Evolutionary conservation across 2,113 vertebrate species (phyloP).

Genomic region (Lepidiolamprologus cunningtoni): DNA sequence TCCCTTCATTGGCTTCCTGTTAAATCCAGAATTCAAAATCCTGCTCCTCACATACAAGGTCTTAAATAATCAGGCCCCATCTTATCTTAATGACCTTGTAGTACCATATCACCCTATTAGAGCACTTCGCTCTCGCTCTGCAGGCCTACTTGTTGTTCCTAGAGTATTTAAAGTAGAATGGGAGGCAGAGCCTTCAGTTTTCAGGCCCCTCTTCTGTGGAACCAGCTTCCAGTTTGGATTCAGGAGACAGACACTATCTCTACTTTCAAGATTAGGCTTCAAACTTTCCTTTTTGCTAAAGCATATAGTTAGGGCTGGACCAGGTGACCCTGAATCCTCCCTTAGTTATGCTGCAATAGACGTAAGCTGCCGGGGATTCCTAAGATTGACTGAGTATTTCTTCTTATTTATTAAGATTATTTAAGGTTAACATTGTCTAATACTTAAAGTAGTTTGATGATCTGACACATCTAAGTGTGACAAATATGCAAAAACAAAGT

Average conservation of each 20-base stretch:
- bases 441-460: not conserved
- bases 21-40: too few species aligned
- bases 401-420: not conserved
- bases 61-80: too few species aligned
- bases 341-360: not conserved
- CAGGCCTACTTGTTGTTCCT: not conserved
- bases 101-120: too few species aligned
- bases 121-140: accelerated
- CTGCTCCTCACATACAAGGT: too few species aligned
- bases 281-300: not conserved
- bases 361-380: accelerated
- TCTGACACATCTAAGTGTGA: not conserved
- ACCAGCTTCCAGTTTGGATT: not conserved
- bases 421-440: not conserved
- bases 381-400: not conserved
- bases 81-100: too few species aligned
- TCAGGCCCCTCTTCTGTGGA: not conserved
- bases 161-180: not conserved
- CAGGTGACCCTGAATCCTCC: not conserved
- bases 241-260: not conserved
- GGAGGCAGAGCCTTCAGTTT: not conserved
- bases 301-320: not conserved
- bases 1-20: too few species aligned
- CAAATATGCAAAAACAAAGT: not conserved
- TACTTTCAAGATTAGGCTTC: accelerated